Conservation (phyloP, 2,888 invertebrate genomes). For the Ceramica pisi region DNA sequence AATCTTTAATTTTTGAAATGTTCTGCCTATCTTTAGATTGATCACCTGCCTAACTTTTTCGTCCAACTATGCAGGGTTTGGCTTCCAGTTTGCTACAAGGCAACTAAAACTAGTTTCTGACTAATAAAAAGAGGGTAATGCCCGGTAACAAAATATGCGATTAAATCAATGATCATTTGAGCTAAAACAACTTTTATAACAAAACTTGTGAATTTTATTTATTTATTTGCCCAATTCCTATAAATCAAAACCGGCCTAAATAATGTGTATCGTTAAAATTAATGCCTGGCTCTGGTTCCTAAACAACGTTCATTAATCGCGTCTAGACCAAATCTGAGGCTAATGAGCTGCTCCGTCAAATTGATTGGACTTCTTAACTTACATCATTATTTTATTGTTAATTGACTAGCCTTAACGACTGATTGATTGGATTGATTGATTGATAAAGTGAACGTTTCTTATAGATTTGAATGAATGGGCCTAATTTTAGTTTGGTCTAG, state of each 20-base stretch:
- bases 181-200: neutral
- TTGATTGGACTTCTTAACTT: slow-evolving; percentile 51
- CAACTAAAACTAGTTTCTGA: too few relatives aligned
- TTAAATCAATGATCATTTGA: neutral
- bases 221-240: neutral
- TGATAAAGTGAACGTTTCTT: neutral
- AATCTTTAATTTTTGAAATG: too few relatives aligned
- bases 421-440: slow-evolving; percentile 19
- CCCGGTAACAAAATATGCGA: too few relatives aligned
- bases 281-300: slow-evolving; percentile 1
- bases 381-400: slow-evolving; percentile 15
- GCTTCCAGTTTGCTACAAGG: neutral
- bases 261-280: slow-evolving; percentile 13
- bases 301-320: slow-evolving; percentile 17
- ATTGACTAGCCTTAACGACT: slow-evolving; percentile 31
- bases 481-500: neutral
- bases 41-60: neutral
- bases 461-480: slow-evolving; percentile 2
- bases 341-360: slow-evolving; percentile 50
- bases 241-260: neutral
- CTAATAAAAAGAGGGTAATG: too few relatives aligned
- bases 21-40: too few relatives aligned
- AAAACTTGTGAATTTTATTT: neutral
- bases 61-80: neutral
- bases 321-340: slow-evolving; percentile 41